phyloP scores from a whole-genome alignment of 2,113 vertebrate genomes.

The Bambusicola thoracicus region DNA sequence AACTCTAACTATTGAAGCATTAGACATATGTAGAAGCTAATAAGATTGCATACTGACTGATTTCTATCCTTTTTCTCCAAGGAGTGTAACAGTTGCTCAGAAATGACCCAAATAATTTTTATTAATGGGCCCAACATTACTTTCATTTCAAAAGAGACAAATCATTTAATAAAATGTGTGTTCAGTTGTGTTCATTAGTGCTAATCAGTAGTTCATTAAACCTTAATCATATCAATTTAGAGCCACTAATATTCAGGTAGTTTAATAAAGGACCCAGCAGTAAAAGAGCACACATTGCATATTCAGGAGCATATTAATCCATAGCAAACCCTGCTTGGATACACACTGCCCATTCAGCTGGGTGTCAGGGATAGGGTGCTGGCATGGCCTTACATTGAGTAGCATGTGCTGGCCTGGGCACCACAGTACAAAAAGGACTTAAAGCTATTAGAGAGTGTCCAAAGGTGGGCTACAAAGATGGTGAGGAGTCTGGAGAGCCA shows the following conservation, averaged over 20 bases:
- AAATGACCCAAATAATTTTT: constrained; percentile 75
- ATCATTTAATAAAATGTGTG: constrained; percentile 70
- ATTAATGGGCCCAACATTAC: constrained; percentile 72
- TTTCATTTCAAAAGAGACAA: constrained; percentile 73
- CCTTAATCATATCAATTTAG: constrained; percentile 62
- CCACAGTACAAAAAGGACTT: neutral
- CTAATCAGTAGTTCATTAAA: constrained; percentile 72
- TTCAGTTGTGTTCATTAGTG: constrained; percentile 71
- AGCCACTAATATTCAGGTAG: constrained; percentile 63
- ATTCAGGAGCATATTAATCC: constrained; percentile 13
- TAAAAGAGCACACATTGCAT: constrained; percentile 41
- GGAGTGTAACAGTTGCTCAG: constrained; percentile 54
- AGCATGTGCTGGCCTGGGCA: neutral
- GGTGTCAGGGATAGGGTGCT: neutral
- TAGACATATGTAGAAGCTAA: neutral
- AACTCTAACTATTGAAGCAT: neutral
- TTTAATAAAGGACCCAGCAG: constrained; percentile 60
- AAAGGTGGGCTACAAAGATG: neutral
- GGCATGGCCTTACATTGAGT: neutral
- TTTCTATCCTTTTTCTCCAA: constrained; percentile 22
- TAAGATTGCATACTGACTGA: neutral
- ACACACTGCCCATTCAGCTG: neutral
- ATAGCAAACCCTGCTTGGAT: neutral
- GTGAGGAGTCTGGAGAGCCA: neutral
- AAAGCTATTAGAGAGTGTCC: neutral